Conservation (phyloP, 2,888 invertebrate genomes). For the Papilio demoleus region DNA sequence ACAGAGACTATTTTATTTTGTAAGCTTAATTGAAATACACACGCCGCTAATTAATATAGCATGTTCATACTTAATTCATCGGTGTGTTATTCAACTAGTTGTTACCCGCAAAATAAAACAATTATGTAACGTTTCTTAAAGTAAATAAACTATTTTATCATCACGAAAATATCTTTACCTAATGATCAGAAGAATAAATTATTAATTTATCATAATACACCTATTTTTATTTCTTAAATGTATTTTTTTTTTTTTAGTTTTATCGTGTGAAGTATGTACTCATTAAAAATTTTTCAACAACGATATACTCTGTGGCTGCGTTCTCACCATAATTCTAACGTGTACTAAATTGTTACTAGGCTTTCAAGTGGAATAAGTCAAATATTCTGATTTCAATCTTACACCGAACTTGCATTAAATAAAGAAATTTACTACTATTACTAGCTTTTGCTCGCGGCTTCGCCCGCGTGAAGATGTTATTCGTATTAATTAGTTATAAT, state of each 20-base stretch:
- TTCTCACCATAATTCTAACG: conserved; percentile 36
- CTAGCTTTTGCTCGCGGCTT: too few relatives aligned
- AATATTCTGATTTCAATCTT: conserved; percentile 28
- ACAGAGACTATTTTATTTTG: conserved; percentile 50
- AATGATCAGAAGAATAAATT: too few relatives aligned
- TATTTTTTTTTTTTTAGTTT: background rate
- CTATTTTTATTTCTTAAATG: background rate
- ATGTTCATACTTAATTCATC: background rate
- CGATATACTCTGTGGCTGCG: conserved; percentile 37
- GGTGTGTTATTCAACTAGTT: conserved; percentile 2
- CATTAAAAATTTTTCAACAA: background rate
- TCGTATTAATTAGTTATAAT: too few relatives aligned
- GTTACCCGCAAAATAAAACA: conserved; percentile 6
- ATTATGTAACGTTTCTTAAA: background rate
- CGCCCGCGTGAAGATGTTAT: too few relatives aligned
- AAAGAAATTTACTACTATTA: conserved; percentile 22
- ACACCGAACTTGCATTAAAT: conserved; percentile 2
- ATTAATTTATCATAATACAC: too few relatives aligned
- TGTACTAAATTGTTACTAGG: conserved; percentile 36
- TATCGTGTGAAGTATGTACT: background rate
- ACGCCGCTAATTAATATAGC: conserved; percentile 21
- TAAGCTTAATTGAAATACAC: conserved; percentile 31
- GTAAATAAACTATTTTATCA: background rate
- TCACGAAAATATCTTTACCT: background rate
- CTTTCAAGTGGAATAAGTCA: conserved; percentile 28